Conservation (phyloP, 2,113 vertebrate genomes). For the Sialia sialis region DNA sequence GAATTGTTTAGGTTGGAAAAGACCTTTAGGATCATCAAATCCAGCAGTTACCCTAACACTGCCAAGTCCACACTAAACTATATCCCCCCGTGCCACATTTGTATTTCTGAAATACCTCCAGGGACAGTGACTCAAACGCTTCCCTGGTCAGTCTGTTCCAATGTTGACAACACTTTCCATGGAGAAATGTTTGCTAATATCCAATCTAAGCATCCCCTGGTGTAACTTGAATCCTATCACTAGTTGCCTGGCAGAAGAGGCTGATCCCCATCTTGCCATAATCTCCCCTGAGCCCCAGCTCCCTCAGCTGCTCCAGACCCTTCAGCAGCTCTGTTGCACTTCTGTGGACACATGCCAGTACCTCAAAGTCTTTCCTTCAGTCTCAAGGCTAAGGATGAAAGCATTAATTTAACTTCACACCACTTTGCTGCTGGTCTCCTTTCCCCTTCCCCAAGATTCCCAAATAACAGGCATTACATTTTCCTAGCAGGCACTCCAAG, state of each 20-base stretch:
- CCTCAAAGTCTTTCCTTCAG: not conserved
- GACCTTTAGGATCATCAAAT: not conserved
- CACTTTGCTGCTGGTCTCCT: not conserved
- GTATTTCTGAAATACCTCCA: not conserved
- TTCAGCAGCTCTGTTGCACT: not conserved
- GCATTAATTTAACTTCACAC: not conserved
- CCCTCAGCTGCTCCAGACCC: not conserved
- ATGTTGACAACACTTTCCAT: not conserved
- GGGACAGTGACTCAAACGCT: not conserved
- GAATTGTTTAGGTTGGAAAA: not conserved
- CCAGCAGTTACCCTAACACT: not conserved
- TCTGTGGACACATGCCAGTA: not conserved
- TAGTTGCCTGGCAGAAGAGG: not conserved
- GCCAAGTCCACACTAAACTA: not conserved
- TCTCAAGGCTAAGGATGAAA: not conserved
- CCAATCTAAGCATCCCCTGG: not conserved
- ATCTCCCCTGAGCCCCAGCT: not conserved
- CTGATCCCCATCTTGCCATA: not conserved
- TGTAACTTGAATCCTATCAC: not conserved
- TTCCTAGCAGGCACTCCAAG: not conserved
- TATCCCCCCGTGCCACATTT: not conserved
- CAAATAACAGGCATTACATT: not conserved
- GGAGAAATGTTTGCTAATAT: not conserved
- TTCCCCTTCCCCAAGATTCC: not conserved
- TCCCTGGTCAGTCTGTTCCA: not conserved